Evolutionary conservation across 2,797 vertebrate genomes (phyloP), one percentile per base, ranked within the genome.

Genomic region (Brotula barbata): DNA sequence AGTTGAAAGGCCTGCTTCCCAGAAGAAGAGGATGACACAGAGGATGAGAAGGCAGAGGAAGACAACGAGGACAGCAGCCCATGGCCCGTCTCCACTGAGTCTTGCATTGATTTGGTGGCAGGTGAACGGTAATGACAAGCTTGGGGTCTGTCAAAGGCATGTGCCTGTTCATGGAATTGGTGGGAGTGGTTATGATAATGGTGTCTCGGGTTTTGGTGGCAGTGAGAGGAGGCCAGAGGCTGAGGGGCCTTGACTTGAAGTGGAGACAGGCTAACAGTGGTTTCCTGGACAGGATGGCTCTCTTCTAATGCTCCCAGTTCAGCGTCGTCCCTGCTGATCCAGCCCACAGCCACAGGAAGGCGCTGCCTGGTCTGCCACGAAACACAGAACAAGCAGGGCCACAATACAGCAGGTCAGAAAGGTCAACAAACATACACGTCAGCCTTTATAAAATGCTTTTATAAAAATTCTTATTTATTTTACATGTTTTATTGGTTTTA

Each of bases 21-120:
- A 92, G 96, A 98, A 92, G 97, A 99, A 91, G 97, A 99, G 94
- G 97, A 99, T 84, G 97, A 99, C 93, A 96, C 98, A 72, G 97
- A 99, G 92, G 96, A 99, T 94, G 97, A 99, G 91, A 92, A 97
- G 94, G 97, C 97, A 88, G 97, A 99, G 97, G 96, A 99, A 98
- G 97, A 99, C 97, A 99, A 94, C 87, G 96, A 99, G 91, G 96
- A 99, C 94, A 98, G 94, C 91, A 99, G 97, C 92, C 95, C 96
- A 85, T 97, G 96, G 88, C 94, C 95, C 88, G 98, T 95, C 92
- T 99, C 97, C 96, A 99, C 98, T 87, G 97, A 99, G 94, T 99
- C 96, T 94, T 99, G 97, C 89, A 96, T 98, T 85, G 96, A 98
- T 91, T 93, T 98, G 94, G 90, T 36, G 20, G 42, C 15, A 20